phyloP scores from a whole-genome alignment of 2,797 vertebrate genomes.

The Ptychobarbus kaznakovi region DNA sequence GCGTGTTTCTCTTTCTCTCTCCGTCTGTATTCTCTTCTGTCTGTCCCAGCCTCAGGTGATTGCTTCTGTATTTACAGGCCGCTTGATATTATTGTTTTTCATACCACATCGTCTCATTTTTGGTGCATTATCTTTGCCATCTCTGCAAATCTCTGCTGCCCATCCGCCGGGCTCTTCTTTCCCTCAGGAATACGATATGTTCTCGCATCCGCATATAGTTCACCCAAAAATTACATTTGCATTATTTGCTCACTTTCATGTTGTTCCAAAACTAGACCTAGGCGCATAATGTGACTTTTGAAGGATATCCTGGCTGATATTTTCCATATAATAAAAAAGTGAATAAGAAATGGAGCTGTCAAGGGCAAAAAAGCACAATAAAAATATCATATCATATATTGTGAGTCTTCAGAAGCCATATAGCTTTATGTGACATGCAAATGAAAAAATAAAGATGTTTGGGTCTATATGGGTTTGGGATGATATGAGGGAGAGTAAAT shows the following conservation, averaged over 20 bases:
- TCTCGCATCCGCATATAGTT: conserved; percentile 16
- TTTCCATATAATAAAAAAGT: not conserved
- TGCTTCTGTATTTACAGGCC: conserved; percentile 54
- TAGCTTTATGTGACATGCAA: not conserved
- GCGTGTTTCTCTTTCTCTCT: conserved; percentile 35
- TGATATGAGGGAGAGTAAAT: not conserved
- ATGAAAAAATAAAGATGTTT: not conserved
- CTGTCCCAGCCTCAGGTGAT: conserved; percentile 45
- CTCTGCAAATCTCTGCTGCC: conserved; percentile 1
- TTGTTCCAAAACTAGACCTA: not conserved
- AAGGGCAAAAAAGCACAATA: not conserved
- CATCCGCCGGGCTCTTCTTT: not conserved
- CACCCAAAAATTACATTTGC: conserved; percentile 26
- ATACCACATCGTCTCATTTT: conserved; percentile 22
- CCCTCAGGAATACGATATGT: conserved; percentile 19
- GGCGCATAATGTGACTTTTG: not conserved
- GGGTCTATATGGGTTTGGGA: not conserved
- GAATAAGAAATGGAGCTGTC: conserved; percentile 6
- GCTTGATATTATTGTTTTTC: conserved; percentile 50
- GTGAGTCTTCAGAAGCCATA: not conserved
- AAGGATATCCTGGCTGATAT: not conserved
- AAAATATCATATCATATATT: not conserved
- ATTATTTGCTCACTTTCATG: not conserved
- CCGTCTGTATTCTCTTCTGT: conserved; percentile 38
- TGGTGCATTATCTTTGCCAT: conserved; percentile 38